phyloP scores from a whole-genome alignment of 2,888 invertebrate genomes.

The Hesperia comma region DNA sequence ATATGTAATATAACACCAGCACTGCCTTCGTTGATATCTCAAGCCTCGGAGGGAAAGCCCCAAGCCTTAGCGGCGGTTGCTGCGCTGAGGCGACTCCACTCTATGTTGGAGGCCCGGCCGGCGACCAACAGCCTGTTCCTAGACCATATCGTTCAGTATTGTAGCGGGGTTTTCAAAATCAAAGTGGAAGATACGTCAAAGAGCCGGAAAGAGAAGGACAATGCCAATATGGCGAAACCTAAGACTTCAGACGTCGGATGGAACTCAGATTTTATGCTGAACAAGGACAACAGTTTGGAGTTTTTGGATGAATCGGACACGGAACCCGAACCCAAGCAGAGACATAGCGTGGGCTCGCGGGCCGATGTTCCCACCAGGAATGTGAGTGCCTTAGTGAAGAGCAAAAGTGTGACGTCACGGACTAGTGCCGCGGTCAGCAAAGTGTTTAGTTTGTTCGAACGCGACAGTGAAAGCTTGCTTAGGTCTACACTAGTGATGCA shows the following conservation, averaged over 20 bases:
- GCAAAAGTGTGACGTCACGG: constrained; percentile 77
- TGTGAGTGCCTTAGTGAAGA: constrained; percentile 75
- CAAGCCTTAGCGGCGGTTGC: constrained; percentile 93
- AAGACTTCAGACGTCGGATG: constrained; percentile 36
- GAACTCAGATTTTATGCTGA: constrained; percentile 49
- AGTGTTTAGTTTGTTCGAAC: constrained; percentile 82
- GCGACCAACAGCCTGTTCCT: constrained; percentile 93
- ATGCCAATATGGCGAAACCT: constrained; percentile 67
- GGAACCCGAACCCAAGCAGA: constrained; percentile 69
- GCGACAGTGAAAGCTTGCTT: constrained; percentile 87
- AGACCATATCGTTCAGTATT: constrained; percentile 89
- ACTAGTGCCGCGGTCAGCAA: constrained; percentile 72
- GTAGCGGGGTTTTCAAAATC: constrained; percentile 69
- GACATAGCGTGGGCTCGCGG: constrained; percentile 75
- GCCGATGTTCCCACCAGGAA: constrained; percentile 74
- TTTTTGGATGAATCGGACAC: constrained; percentile 73
- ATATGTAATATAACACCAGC: constrained; percentile 93
- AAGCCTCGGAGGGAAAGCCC: constrained; percentile 90
- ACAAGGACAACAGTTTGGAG: constrained; percentile 69
- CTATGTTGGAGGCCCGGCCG: constrained; percentile 91
- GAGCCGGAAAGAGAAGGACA: constrained; percentile 71
- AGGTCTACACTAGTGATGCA: constrained; percentile 92
- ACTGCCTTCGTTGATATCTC: constrained; percentile 91
- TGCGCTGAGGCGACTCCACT: constrained; percentile 90
- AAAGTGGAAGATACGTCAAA: constrained; percentile 64